A percentile compares a stretch with the other conserved stretches of the same genome.
phyloP scores from a whole-genome alignment of 2,797 vertebrate genomes.

The Melanotaenia trifasciata region DNA sequence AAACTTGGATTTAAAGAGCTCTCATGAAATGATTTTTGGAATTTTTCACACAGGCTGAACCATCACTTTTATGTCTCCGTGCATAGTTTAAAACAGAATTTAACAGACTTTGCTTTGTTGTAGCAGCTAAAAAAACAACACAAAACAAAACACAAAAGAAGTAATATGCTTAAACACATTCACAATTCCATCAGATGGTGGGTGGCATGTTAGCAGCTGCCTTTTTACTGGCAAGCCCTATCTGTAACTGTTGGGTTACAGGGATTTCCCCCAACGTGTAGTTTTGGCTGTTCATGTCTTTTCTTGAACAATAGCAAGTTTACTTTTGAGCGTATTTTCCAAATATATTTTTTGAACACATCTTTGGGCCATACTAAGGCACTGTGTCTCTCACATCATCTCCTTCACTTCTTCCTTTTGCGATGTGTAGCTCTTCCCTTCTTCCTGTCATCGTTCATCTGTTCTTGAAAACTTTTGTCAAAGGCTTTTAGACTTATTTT shows the following conservation, averaged over 20 bases:
- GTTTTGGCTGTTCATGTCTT: slow-evolving; percentile 56
- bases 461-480: slow-evolving; percentile 54
- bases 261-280: slow-evolving; percentile 64
- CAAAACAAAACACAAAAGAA: neutral
- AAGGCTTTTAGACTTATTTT: slow-evolving; percentile 34
- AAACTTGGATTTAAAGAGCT: slow-evolving; percentile 34
- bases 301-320: slow-evolving; percentile 59
- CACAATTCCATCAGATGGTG: slow-evolving; percentile 46
- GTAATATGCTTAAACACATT: slow-evolving; percentile 50
- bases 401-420: slow-evolving; percentile 13
- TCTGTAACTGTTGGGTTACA: slow-evolving; percentile 61
- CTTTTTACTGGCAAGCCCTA: slow-evolving; percentile 51
- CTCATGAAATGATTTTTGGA: slow-evolving; percentile 38
- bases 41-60: slow-evolving; percentile 57
- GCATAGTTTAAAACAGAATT: slow-evolving; percentile 63
- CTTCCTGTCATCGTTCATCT: slow-evolving; percentile 42
- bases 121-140: slow-evolving; percentile 39
- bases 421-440: slow-evolving; percentile 9
- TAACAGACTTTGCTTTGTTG: slow-evolving; percentile 43
- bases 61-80: slow-evolving; percentile 67
- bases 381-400: slow-evolving; percentile 10
- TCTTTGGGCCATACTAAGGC: slow-evolving; percentile 39
- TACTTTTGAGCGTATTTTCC: slow-evolving; percentile 29
- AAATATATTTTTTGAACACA: slow-evolving; percentile 14
- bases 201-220: slow-evolving; percentile 68